Percentiles rank a stretch among this genome's conserved stretches.
Evolutionary conservation across 2,113 vertebrate genomes (phyloP).

Genomic region (Mola mola): DNA sequence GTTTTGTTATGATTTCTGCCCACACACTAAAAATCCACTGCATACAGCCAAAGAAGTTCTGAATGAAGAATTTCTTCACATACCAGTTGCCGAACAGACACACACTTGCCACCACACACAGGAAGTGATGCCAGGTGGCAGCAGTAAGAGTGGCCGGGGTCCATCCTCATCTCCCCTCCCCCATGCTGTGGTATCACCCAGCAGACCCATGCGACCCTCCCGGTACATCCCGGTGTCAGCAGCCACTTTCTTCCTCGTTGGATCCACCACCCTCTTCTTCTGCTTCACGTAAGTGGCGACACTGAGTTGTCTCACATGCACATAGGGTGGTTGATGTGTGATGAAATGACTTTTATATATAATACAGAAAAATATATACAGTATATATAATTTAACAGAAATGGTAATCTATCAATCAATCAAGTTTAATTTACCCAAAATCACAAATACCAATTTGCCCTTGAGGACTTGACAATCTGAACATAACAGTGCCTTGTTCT

Average conservation of each 20-base stretch:
- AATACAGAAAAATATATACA: no score
- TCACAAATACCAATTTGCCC: no score
- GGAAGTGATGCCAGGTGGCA: conserved; percentile 79
- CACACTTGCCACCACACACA: conserved; percentile 11
- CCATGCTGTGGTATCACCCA: conserved; percentile 84
- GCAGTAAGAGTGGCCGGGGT: conserved; percentile 79
- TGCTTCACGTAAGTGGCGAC: conserved; percentile 94
- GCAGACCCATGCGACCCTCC: conserved; percentile 79
- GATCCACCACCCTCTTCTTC: conserved; percentile 97
- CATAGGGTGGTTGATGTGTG: no score
- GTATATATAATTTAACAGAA: no score
- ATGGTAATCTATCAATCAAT: no score
- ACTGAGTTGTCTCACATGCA: background rate
- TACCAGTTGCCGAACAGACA: conserved; percentile 17
- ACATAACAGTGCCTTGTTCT: no score
- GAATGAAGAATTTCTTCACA: conserved; percentile 13
- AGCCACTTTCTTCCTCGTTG: conserved; percentile 95
- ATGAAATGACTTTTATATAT: no score
- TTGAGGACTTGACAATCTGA: no score
- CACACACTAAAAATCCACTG: background rate
- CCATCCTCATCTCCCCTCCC: conserved; percentile 78
- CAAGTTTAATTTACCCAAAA: no score
- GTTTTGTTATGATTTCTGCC: background rate
- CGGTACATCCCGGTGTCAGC: conserved; percentile 96
- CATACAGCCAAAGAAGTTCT: background rate